Evolutionary conservation across 2,113 vertebrate genomes (phyloP).

Genomic region (Chroicocephalus ridibundus): DNA sequence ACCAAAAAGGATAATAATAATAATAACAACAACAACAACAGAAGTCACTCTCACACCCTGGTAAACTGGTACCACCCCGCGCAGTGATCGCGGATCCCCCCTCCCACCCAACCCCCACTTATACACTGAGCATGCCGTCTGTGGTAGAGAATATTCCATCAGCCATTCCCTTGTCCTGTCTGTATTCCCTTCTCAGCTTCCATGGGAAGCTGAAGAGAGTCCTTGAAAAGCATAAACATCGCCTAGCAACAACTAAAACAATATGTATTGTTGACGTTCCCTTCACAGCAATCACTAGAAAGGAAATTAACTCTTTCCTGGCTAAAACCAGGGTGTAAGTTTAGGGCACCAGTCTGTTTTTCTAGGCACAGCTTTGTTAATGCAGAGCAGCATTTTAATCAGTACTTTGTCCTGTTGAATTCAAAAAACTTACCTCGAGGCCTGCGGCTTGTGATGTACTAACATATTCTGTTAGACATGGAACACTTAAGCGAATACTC

Average conservation of each 20-base stretch:
- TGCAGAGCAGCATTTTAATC: background rate
- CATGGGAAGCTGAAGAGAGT: background rate
- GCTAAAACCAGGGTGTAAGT: background rate
- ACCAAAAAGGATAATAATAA: background rate
- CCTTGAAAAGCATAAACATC: background rate
- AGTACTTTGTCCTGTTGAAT: background rate
- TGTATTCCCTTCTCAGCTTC: background rate
- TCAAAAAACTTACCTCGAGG: conserved; percentile 69
- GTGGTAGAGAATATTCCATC: background rate
- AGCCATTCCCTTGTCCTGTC: background rate
- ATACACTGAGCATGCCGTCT: background rate
- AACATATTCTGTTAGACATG: background rate
- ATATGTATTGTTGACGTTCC: background rate
- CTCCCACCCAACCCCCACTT: background rate
- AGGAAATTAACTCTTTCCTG: background rate
- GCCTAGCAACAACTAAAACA: background rate
- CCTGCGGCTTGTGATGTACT: conserved; percentile 33
- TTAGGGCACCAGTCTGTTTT: background rate
- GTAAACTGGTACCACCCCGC: background rate
- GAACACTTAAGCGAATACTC: conserved; percentile 74
- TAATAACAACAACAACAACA: background rate
- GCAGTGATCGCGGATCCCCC: background rate
- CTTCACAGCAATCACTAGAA: background rate
- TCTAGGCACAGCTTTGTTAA: background rate
- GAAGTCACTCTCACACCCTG: background rate